A percentile compares a stretch with the other conserved stretches of the same genome.
These are phyloP conservation scores for Trypoxylon attenuatum DNA, from an alignment of 2,888 invertebrate species.

Conservation along the genomic window DNA sequence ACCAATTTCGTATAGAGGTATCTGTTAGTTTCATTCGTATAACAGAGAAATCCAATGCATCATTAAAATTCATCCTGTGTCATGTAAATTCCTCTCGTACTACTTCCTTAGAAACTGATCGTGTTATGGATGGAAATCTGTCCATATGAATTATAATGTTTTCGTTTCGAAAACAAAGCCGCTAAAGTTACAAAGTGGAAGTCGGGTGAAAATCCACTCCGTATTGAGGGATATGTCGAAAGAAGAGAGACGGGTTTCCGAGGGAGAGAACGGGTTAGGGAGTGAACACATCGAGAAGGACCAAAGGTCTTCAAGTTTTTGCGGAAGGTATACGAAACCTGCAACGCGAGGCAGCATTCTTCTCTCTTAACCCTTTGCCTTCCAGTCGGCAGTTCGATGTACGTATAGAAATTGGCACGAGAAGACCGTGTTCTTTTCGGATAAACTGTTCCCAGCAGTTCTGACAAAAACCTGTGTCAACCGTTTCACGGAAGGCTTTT, in stretches of 20 bases:
- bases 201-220: slow-evolving; percentile 27
- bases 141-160: no score
- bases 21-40: no score
- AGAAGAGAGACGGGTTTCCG: slow-evolving; percentile 17
- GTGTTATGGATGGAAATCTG: no score
- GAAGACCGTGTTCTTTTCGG: slow-evolving; percentile 15
- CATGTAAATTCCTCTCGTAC: no score
- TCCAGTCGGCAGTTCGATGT: slow-evolving; percentile 31
- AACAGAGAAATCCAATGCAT: not conserved
- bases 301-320: slow-evolving; percentile 60
- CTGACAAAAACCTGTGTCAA: slow-evolving; percentile 19
- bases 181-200: slow-evolving; percentile 11
- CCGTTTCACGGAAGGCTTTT: slow-evolving; percentile 1
- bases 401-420: slow-evolving; percentile 38
- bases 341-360: slow-evolving; percentile 53
- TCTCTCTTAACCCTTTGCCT: slow-evolving; percentile 35
- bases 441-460: slow-evolving; percentile 17
- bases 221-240: slow-evolving; percentile 14
- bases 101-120: no score
- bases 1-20: not conserved
- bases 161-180: slow-evolving; percentile 8
- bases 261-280: slow-evolving; percentile 27
- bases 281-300: slow-evolving; percentile 33
- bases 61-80: no score
- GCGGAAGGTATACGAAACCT: slow-evolving; percentile 43